Percentiles rank a stretch among this genome's conserved stretches.
phyloP scores from a whole-genome alignment of 2,797 vertebrate genomes.

The Xerus rutilus region DNA sequence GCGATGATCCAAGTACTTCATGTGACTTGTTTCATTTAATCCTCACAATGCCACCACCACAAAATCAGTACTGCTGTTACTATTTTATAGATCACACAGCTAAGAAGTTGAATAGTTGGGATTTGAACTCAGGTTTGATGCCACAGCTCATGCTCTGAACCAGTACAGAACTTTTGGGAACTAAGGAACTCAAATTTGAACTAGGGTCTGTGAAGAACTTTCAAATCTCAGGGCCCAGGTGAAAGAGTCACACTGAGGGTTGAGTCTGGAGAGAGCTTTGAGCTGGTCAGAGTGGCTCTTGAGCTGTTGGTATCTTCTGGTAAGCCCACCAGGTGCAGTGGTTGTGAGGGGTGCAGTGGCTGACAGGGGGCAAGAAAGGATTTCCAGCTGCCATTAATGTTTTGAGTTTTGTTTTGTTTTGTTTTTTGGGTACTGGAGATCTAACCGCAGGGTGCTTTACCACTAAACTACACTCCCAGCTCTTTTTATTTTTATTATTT shows the following conservation, averaged over 20 bases:
- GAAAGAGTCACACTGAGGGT: neutral
- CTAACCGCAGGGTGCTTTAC: no score
- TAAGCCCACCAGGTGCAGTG: neutral
- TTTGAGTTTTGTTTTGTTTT: neutral
- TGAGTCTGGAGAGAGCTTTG: neutral
- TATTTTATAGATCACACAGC: neutral
- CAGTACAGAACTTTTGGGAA: neutral
- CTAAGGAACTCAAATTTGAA: neutral
- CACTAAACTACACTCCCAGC: no score
- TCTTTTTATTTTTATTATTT: no score
- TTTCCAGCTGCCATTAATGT: neutral
- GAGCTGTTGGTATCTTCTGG: neutral
- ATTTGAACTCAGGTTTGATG: constrained; percentile 18
- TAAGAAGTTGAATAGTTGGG: neutral
- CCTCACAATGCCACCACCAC: neutral
- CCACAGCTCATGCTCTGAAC: neutral
- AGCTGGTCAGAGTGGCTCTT: neutral
- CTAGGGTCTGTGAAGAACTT: neutral
- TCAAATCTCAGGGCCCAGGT: neutral
- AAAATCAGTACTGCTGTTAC: neutral
- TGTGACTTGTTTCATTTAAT: neutral
- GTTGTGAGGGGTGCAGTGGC: neutral
- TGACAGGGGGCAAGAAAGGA: neutral
- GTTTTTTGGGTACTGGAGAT: no score
- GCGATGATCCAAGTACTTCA: neutral